Conservation (phyloP, 2,797 vertebrate genomes). For the Synanceia verrucosa region DNA sequence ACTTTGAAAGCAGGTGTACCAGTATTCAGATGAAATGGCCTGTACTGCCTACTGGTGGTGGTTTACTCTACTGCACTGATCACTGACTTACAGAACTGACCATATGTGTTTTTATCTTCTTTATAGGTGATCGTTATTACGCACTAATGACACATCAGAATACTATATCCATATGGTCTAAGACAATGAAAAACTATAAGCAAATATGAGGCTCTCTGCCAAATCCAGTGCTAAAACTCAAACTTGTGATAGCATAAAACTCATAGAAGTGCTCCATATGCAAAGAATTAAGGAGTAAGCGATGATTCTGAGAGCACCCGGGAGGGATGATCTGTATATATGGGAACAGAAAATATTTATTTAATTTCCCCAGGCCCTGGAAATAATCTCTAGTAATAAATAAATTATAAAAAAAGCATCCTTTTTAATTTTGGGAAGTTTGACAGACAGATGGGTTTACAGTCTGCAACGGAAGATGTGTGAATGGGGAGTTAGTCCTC, state of each 20-base stretch:
- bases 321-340: neutral
- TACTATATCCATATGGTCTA: neutral
- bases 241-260: neutral
- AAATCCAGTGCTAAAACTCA: neutral
- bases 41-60: slow-evolving; percentile 28
- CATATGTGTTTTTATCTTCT: neutral
- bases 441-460: neutral
- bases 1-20: neutral
- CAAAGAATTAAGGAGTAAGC: neutral
- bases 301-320: neutral
- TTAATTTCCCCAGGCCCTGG: too few relatives aligned
- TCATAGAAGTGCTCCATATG: neutral
- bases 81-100: neutral
- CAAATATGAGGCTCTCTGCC: neutral
- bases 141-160: neutral
- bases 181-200: neutral
- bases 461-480: neutral
- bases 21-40: neutral
- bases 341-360: too few relatives aligned
- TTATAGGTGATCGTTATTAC: too few relatives aligned
- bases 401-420: too few relatives aligned
- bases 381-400: too few relatives aligned
- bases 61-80: neutral
- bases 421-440: too few relatives aligned
- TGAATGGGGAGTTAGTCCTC: neutral